Base-by-base conservation (phyloP, 2,888 invertebrate species). In the Molorchus minor region DNA sequence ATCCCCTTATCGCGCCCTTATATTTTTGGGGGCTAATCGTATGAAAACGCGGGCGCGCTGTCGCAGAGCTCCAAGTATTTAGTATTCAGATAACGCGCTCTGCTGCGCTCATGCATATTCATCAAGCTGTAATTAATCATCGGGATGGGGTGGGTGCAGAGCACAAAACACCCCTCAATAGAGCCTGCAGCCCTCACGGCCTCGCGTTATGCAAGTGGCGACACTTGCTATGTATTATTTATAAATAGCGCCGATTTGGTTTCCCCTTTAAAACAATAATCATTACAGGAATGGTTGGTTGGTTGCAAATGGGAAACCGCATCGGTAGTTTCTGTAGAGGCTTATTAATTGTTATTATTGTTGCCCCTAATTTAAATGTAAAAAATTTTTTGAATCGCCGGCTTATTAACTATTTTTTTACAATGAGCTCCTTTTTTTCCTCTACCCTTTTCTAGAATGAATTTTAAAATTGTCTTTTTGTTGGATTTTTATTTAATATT, bases 81-180 rank as follows among this genome's bases (percentile, higher is more conserved):
- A 75, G 75, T 75, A 77, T 76, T 76, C 75, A 71, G 74, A 77
- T 75, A 75, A 75, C 76, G 75, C 75, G 73, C 70, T 70, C 65
- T 61, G 74, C 70, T 67, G 71, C 73, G 67, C 72, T 77, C 78
- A 79, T 79, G 77, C 79, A 79, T 79, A 79, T 79, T 79, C 78
- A 79, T 79, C 76, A 75, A 68, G 69, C 70, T 64, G 77, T 79
- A 79, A 79, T 79, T 78, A 79, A 79, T 79, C 79, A 79, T 77
- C 76, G 72, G 67, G 64, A 65, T 68, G 63, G 72, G 75, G 67
- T 58, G 63, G n/a, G n/a, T n/a, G n/a, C n/a, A n/a, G n/a, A n/a
- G 62, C 57, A 64, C 57, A 67, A 52, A 55, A 53, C 62, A 57
- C 66, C 69, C 70, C 64, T 57, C 53, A 62, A 65, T 65, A 64